A percentile compares a stretch with the other conserved stretches of the same genome.
phyloP scores from a whole-genome alignment of 2,888 invertebrate genomes.

The Ariolimax columbianus region DNA sequence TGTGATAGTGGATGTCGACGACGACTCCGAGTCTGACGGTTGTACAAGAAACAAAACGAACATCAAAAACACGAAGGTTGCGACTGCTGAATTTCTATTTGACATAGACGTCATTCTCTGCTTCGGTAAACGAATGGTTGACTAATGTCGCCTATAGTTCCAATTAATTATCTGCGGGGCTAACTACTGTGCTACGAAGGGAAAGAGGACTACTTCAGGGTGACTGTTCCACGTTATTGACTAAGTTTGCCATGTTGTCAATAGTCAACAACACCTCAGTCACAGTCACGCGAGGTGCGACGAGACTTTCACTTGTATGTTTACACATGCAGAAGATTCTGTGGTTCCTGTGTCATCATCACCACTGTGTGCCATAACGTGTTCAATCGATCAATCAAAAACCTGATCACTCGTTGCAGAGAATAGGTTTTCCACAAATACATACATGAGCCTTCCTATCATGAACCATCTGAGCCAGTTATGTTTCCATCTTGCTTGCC shows the following conservation, averaged over 20 bases:
- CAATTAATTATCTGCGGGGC: background rate
- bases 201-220: background rate
- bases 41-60: slow-evolving; percentile 55
- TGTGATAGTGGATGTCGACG: slow-evolving; percentile 60
- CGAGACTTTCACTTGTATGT: background rate
- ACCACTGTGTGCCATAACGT: too few species aligned
- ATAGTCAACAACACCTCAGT: slow-evolving; percentile 42
- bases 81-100: background rate
- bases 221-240: slow-evolving; percentile 3
- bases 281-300: slow-evolving; percentile 19
- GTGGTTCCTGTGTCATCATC: too few species aligned
- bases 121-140: background rate
- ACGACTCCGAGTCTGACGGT: slow-evolving; percentile 50
- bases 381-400: too few species aligned
- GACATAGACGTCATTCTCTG: background rate
- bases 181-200: background rate
- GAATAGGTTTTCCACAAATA: too few species aligned
- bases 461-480: too few species aligned
- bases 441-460: too few species aligned
- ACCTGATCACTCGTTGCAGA: too few species aligned
- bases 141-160: background rate
- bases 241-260: slow-evolving; percentile 50
- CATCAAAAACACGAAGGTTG: slow-evolving; percentile 13
- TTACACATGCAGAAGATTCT: background rate
- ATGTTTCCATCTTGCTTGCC: too few species aligned